phyloP scores from a whole-genome alignment of 2,797 vertebrate species.

The Dendrocincla tyrannina region DNA sequence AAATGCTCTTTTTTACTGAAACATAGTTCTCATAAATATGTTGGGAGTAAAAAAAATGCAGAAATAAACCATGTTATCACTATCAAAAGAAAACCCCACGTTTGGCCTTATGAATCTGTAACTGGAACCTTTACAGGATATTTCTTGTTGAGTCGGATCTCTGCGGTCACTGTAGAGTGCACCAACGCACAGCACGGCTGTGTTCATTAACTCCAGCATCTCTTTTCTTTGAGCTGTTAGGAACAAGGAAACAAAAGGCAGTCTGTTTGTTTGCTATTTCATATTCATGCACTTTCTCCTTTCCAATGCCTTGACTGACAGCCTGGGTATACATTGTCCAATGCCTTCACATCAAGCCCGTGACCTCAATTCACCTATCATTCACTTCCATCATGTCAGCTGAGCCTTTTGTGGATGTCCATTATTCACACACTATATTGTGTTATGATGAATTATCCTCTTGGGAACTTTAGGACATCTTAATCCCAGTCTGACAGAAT shows the following conservation, averaged over 20 bases:
- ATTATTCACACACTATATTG: slow-evolving; percentile 70
- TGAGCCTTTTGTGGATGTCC: slow-evolving; percentile 66
- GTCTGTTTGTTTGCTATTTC: slow-evolving; percentile 69
- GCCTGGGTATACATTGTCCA: slow-evolving; percentile 48
- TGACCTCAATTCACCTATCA: slow-evolving; percentile 68
- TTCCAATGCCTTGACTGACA: slow-evolving; percentile 71
- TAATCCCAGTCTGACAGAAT: slow-evolving; percentile 79
- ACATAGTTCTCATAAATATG: not conserved
- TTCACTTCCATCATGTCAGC: slow-evolving; percentile 70
- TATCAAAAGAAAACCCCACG: not conserved
- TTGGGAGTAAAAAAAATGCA: not conserved
- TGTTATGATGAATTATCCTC: slow-evolving; percentile 76
- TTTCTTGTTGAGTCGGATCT: not conserved
- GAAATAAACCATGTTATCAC: not conserved
- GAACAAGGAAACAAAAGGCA: slow-evolving; percentile 58
- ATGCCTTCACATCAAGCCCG: slow-evolving; percentile 41
- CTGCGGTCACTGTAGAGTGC: not conserved
- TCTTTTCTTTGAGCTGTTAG: slow-evolving; percentile 44
- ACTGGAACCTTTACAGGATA: not conserved
- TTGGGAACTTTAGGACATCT: slow-evolving; percentile 77
- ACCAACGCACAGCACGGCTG: not conserved
- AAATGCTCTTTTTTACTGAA: not conserved
- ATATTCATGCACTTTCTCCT: slow-evolving; percentile 67
- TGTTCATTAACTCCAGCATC: slow-evolving; percentile 60
- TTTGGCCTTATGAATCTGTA: not conserved